Conservation (phyloP, 2,797 vertebrate genomes). For the Rhinogobio ventralis region DNA sequence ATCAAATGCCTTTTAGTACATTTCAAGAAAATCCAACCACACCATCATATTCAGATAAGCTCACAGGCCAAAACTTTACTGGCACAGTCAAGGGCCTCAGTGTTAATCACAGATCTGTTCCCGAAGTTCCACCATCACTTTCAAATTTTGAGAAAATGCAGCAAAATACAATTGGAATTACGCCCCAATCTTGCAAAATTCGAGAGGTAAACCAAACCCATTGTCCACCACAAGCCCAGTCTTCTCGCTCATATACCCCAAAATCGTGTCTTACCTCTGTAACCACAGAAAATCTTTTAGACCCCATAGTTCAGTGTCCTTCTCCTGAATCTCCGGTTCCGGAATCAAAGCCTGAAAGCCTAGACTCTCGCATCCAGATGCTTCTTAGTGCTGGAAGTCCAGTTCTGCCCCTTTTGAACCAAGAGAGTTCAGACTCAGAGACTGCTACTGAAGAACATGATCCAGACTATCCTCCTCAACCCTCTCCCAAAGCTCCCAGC, state of each 20-base stretch:
- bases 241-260: slow-evolving; percentile 65
- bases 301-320: slow-evolving; percentile 21
- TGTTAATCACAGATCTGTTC: slow-evolving; percentile 62
- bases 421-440: slow-evolving; percentile 79
- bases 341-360: slow-evolving; percentile 80
- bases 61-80: slow-evolving; percentile 71
- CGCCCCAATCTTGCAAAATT: neutral
- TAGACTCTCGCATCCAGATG: slow-evolving; percentile 97
- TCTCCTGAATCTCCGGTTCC: slow-evolving; percentile 79
- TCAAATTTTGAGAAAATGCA: neutral
- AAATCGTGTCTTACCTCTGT: slow-evolving; percentile 69
- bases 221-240: neutral
- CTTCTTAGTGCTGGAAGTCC: slow-evolving; percentile 85
- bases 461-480: slow-evolving; percentile 62
- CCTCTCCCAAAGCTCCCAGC: slow-evolving; percentile 57
- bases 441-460: slow-evolving; percentile 80
- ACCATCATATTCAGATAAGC: slow-evolving; percentile 69
- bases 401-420: slow-evolving; percentile 77
- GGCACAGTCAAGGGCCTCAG: slow-evolving; percentile 52
- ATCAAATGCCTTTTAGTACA: slow-evolving; percentile 65
- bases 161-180: neutral
- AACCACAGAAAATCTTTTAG: neutral
- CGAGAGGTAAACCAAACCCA: slow-evolving; percentile 28
- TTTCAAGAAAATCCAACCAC: slow-evolving; percentile 72
- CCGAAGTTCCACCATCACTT: slow-evolving; percentile 8